Conservation (phyloP, 2,888 invertebrate species). For the Tinea pellionella region DNA sequence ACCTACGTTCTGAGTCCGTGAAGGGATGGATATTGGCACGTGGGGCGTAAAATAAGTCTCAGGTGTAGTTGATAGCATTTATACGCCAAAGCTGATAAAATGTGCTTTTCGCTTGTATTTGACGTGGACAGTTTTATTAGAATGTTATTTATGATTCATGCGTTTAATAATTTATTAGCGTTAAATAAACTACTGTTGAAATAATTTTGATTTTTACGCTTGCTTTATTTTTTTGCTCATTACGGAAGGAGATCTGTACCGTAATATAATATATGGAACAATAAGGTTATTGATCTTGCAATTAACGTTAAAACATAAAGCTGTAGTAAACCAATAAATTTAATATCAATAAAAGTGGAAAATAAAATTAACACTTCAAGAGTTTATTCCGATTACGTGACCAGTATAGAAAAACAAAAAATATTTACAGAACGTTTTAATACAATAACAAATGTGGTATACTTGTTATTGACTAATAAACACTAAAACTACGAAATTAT, state of each 20-base stretch:
- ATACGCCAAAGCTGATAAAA: constrained; percentile 63
- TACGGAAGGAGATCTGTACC: no score
- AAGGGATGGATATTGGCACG: constrained; percentile 46
- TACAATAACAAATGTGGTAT: no score
- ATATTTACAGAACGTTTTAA: no score
- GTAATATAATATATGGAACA: no score
- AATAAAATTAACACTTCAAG: background rate
- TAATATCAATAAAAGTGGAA: background rate
- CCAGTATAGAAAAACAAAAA: background rate
- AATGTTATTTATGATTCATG: background rate
- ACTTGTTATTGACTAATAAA: no score
- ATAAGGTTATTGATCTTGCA: no score
- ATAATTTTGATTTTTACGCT: no score
- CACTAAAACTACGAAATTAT: no score
- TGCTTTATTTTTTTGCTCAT: no score
- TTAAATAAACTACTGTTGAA: no score
- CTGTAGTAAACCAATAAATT: background rate
- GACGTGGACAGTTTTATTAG: background rate
- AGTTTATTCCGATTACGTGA: background rate
- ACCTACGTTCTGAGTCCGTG: constrained; percentile 15
- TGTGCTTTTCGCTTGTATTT: constrained; percentile 35
- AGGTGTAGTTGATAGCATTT: constrained; percentile 63
- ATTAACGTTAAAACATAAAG: background rate
- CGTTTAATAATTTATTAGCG: background rate
- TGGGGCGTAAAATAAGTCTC: constrained; percentile 62